A percentile compares a stretch with the other conserved stretches of the same genome.
Conservation (phyloP, 2,797 vertebrate species). For the Scolopax bukidnonensis region DNA sequence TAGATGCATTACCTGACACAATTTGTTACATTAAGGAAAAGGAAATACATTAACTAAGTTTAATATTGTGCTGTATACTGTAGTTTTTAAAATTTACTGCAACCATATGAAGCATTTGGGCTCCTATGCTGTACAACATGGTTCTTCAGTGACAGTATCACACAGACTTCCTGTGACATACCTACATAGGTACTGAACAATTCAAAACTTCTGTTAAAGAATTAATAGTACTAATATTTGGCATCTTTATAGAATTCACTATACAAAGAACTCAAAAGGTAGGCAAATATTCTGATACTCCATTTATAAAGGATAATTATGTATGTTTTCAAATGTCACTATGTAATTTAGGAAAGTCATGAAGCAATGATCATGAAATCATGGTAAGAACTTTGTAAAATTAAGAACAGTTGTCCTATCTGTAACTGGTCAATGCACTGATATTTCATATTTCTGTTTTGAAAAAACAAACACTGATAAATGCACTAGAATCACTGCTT, state of each 20-base stretch:
- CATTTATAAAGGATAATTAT: background rate
- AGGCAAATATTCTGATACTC: background rate
- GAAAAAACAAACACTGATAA: rapidly evolving
- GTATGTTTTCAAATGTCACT: background rate
- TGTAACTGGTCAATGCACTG: background rate
- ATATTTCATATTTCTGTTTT: background rate
- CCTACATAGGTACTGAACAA: background rate
- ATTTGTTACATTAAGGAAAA: background rate
- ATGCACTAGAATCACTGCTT: background rate
- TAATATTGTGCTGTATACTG: background rate
- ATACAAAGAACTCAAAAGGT: background rate
- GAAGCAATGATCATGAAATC: background rate
- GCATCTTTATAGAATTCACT: background rate
- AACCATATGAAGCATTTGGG: background rate
- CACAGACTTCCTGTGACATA: background rate
- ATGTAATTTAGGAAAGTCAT: background rate
- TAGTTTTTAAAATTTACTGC: background rate
- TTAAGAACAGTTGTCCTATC: background rate
- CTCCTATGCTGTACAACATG: background rate
- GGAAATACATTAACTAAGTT: background rate
- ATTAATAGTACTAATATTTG: background rate
- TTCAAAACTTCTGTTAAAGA: background rate
- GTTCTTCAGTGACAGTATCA: background rate
- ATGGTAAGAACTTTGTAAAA: background rate
- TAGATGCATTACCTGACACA: background rate